Evolutionary conservation across 2,888 invertebrate genomes (phyloP), one percentile per base, ranked within the genome.

Genomic region (Agonopterix subpropinquella): DNA sequence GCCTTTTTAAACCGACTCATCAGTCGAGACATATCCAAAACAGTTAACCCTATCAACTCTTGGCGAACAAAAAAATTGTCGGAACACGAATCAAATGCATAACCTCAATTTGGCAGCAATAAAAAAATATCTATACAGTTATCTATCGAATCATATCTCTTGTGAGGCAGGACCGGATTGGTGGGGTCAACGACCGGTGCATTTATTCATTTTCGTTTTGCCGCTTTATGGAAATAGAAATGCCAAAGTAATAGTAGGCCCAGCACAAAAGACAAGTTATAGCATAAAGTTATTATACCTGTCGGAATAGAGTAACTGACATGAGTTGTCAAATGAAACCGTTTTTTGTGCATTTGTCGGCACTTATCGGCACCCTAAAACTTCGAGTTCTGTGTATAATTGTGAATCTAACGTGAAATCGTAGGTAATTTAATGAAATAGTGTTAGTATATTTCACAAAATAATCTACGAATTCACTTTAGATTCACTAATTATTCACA

Each of bases 121-220:
- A 85, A 80, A 82, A 28, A 79, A 80, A 77, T 77, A 66, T 74
- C 62, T 74, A 73, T 74, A 87, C 86, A 85, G 87, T 84, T 87
- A 87, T 80, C 79, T 84, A 85, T 84, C 81, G 74, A 82, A 85
- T 80, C 78, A 80, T 80, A 83, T 79, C 71, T 75, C 69, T 71
- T 73, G 73, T 76, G 73, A 61, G 72, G 74, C 75, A 78, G 76
- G 79, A 74, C 73, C 70, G 73, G 70, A 64, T 61, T 53, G 55
- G 58, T 41, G 63, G 52, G 83, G 73, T 83, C 73, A 61, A 67
- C 53, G 79, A 62, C 73, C 75, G 62, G 66, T 56, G 60, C 73
- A 73, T 70, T 73, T 73, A 66, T 60, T 67, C 70, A 66, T 76
- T 77, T 80, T 65, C 64, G 69, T 67, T 70, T 69, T 67, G 64